Evolutionary conservation across 2,797 vertebrate genomes (phyloP).

Genomic region (Menidia menidia): DNA sequence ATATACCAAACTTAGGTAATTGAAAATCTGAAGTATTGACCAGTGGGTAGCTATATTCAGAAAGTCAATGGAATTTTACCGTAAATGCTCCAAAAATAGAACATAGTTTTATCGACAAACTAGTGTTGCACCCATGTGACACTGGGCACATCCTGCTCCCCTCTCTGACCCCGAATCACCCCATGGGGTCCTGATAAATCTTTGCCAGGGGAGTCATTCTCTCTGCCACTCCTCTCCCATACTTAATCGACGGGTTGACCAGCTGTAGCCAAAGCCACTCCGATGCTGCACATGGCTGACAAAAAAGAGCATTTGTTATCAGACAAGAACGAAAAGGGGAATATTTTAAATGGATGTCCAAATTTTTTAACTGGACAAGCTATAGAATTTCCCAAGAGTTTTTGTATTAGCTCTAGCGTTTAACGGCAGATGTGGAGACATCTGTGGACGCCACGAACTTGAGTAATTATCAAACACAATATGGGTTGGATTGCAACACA

Average conservation of each 20-base stretch:
- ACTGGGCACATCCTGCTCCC: slow-evolving; percentile 32
- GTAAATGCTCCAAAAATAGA: slow-evolving; percentile 58
- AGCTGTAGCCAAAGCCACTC: slow-evolving; percentile 27
- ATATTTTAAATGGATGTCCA: slow-evolving; percentile 14
- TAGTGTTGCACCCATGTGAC: slow-evolving; percentile 18
- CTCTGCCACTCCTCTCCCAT: slow-evolving; percentile 20
- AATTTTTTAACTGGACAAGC: neutral
- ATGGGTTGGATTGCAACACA: slow-evolving; percentile 60
- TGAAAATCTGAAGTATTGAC: slow-evolving; percentile 51
- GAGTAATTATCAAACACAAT: slow-evolving; percentile 51
- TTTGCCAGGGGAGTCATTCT: slow-evolving; percentile 32
- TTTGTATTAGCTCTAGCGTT: neutral
- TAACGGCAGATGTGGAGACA: slow-evolving; percentile 12
- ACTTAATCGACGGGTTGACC: slow-evolving; percentile 19
- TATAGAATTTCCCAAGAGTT: neutral
- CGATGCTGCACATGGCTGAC: neutral
- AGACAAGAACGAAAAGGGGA: neutral
- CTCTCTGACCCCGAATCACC: neutral
- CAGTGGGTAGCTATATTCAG: slow-evolving; percentile 35
- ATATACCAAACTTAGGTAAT: slow-evolving; percentile 23
- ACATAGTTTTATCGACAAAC: slow-evolving; percentile 17
- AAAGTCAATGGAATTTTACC: slow-evolving; percentile 57
- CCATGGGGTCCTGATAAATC: slow-evolving; percentile 43
- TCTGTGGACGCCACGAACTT: slow-evolving; percentile 5
- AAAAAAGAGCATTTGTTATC: neutral